Percentiles rank a stretch among this genome's conserved stretches.
Conservation (phyloP, 2,797 vertebrate genomes). For the Galaxias olidus region DNA sequence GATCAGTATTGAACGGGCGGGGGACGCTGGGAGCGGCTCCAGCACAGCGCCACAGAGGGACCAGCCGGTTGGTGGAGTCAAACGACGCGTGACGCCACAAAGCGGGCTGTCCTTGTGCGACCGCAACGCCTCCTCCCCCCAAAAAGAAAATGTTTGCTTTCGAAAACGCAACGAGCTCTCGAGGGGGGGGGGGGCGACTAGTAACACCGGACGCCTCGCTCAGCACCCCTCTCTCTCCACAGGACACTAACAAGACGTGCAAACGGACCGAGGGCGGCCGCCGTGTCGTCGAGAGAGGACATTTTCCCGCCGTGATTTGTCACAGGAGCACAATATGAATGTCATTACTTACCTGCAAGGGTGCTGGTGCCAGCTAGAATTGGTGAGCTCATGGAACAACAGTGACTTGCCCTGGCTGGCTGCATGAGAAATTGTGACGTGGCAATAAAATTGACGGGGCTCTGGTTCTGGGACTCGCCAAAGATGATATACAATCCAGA, state of each 20-base stretch:
- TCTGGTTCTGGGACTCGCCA: constrained; percentile 12
- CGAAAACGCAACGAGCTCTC: constrained; percentile 43
- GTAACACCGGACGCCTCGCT: constrained; percentile 40
- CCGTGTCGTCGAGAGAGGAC: not conserved
- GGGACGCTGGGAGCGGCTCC: too few species aligned
- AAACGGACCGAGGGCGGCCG: too few species aligned
- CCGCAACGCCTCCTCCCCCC: too few species aligned
- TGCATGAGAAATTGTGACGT: constrained; percentile 33
- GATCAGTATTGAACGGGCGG: too few species aligned
- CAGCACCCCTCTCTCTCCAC: constrained; percentile 38
- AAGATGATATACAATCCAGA: constrained; percentile 59
- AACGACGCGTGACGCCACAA: too few species aligned
- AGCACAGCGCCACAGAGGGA: too few species aligned
- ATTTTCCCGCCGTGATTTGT: constrained; percentile 10
- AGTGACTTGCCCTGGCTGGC: not conserved
- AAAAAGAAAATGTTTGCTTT: too few species aligned
- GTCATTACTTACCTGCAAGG: too few species aligned
- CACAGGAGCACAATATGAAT: not conserved
- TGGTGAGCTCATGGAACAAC: too few species aligned
- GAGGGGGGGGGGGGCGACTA: constrained; percentile 36
- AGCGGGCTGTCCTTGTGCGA: too few species aligned
- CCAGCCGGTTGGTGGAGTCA: too few species aligned
- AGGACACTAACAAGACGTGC: constrained; percentile 49
- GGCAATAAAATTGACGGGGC: constrained; percentile 17
- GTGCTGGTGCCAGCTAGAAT: too few species aligned